Percentiles rank a stretch among this genome's conserved stretches.
Conservation (phyloP, 2,797 vertebrate species). For the Morelia viridis region DNA sequence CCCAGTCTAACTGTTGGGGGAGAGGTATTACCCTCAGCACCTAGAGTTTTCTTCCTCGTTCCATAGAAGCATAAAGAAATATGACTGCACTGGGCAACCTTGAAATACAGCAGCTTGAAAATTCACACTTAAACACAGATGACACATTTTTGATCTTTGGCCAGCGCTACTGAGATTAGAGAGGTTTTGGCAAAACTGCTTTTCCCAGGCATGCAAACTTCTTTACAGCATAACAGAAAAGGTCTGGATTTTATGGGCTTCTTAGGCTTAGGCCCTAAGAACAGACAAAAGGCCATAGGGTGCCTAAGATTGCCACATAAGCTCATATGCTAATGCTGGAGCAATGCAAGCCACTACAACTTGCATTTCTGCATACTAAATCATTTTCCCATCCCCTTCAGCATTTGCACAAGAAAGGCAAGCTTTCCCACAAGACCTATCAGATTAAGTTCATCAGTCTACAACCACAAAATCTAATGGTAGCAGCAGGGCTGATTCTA, state of each 20-base stretch:
- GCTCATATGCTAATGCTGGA: neutral
- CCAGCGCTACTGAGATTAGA: constrained; percentile 54
- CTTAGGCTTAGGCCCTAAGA: constrained; percentile 4
- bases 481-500: neutral
- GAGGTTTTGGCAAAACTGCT: constrained; percentile 52
- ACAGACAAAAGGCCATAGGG: constrained; percentile 42
- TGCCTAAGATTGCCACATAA: neutral
- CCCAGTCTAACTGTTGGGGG: neutral
- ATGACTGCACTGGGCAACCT: neutral
- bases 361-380: neutral
- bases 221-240: constrained; percentile 52
- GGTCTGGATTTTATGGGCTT: neutral
- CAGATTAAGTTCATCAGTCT: neutral
- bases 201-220: constrained; percentile 54
- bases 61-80: neutral
- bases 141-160: constrained; percentile 50
- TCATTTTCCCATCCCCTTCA: neutral
- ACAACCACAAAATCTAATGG: neutral
- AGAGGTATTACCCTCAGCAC: neutral
- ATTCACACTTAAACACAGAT: constrained; percentile 57
- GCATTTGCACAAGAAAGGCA: neutral
- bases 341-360: neutral
- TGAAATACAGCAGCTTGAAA: constrained; percentile 56
- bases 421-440: neutral
- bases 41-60: constrained; percentile 18